Evolutionary conservation across 2,888 invertebrate genomes (phyloP), one percentile per base, ranked within the genome.

Genomic region (Steromphala cineraria): DNA sequence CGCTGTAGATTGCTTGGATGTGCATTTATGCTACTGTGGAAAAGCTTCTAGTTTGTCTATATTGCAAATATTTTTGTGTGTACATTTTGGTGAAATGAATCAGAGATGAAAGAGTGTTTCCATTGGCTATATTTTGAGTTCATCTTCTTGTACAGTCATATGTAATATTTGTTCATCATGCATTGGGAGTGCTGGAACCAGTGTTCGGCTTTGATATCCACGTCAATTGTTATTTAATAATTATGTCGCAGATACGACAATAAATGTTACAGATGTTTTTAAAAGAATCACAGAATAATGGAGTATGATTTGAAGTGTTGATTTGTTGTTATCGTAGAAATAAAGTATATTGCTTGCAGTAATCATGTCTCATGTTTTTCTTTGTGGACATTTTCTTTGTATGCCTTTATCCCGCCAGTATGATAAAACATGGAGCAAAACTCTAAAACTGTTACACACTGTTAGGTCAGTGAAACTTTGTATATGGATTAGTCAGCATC

Each of bases 281-380:
- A 62, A 28, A 28, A 28, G 62, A 62, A 71, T 71, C 71, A 71
- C 71, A 36, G 71, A 36, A 71, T 36, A 36, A 71, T 71, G 71
- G 71, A 36, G 71, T 71, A 71, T 40, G 71, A 71, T 71, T 71
- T 71, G 71, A 71, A 62, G 71, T 40, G 71, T 71, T 71, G 71
- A 71, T 71, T 71, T 71, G 71, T 71, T 71, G 71, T 71, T 71
- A 71, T 71, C 40, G 71, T 71, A 71, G 71, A 71, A 71, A 71
- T 71, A 36, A 71, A 71, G 36, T 71, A 71, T 71, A 71, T 71
- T 71, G 71, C 71, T 71, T 71, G 71, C 71, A 71, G 71, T 71
- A 71, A 17, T 36, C 40, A n/a, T 5, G 17, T 2, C 40, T 71
- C 19, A 10, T 71, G 71, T 71, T 36, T 19, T 56, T 46, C 4